Evolutionary conservation across 2,113 vertebrate genomes (phyloP), one percentile per base, ranked within the genome.

Genomic region (Carassius carassius): DNA sequence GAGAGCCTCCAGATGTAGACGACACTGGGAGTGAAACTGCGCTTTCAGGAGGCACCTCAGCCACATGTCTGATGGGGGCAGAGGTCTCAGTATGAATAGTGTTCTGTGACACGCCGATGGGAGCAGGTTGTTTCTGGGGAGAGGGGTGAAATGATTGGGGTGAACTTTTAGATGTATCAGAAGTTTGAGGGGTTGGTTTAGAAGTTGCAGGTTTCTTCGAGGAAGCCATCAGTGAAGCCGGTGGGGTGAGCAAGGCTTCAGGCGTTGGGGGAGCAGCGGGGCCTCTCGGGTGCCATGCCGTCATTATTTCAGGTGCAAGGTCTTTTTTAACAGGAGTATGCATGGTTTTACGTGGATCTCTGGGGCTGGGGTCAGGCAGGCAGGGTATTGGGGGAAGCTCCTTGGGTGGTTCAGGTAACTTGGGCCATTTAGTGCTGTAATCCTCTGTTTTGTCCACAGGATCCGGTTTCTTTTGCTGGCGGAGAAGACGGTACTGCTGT

Each of bases 361-460:
- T 91, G 23, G 87, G 84, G 78, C 17, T 90, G 37, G 93, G 94
- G 0, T 94, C 89, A 19, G 95, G 91, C 49, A 99, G 91, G 90
- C 95, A 97, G 82, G 96, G 97, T 79, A 99, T 96, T 44, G 95
- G 97, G 0, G 94, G 95, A 70, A 99, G 94, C 83, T 97, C 95
- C 41, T 90, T 98, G 0, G 98, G 98, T 19, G 91, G 94, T 89
- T 98, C 96, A 0, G 95, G 96, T 35, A 98, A 88, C 5, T 93
- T 96, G 63, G 97, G 97, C 97, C 97, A 99, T 91, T 97, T 98
- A 78, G 95, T 95, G 88, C 92, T 93, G 82, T 89, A 87, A 14
- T 92, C 62, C 60, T 90, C 89, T 49, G 67, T 90, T 73, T 89
- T 83, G 35, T 90, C 91, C 4, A 87, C 81, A 0, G 78, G 83